Percentiles rank a stretch among this genome's conserved stretches.
These are phyloP conservation scores for Spatula clypeata DNA, from an alignment of 2,797 vertebrate genomes.

Conservation along the genomic window DNA sequence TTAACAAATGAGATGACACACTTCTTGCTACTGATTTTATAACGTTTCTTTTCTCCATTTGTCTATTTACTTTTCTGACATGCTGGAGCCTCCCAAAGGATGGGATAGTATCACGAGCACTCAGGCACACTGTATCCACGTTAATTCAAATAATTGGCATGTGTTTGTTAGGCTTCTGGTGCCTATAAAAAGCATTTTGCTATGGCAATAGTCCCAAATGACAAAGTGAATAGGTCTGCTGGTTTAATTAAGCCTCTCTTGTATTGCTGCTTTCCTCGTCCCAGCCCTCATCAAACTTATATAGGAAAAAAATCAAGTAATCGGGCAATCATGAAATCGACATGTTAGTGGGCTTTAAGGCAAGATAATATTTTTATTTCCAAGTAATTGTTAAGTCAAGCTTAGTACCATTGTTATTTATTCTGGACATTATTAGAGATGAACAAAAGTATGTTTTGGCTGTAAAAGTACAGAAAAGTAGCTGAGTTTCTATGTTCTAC, in stretches of 20 bases:
- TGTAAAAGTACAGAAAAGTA: neutral
- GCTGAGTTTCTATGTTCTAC: neutral
- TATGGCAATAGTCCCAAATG: conserved; percentile 62
- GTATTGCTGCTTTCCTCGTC: neutral
- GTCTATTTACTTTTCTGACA: neutral
- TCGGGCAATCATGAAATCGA: neutral
- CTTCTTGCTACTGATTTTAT: neutral
- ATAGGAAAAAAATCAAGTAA: neutral
- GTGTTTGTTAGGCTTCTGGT: conserved; percentile 26
- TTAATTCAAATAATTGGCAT: conserved; percentile 53
- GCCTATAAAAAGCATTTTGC: conserved; percentile 53
- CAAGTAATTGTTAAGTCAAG: neutral
- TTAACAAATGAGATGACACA: fast-evolving
- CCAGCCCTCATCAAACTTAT: neutral
- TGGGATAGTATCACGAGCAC: neutral
- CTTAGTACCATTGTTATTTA: neutral
- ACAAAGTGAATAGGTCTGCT: neutral
- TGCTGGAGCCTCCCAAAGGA: neutral
- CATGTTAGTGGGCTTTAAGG: neutral
- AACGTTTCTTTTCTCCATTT: neutral
- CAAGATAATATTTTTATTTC: neutral
- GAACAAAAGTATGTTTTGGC: neutral
- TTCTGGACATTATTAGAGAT: neutral
- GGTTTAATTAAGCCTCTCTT: conserved; percentile 37
- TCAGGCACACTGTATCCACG: conserved; percentile 22